A percentile compares a stretch with the other conserved stretches of the same genome.
These are phyloP conservation scores for Chelmon rostratus DNA, from an alignment of 2,797 vertebrate species.

Conservation along the genomic window DNA sequence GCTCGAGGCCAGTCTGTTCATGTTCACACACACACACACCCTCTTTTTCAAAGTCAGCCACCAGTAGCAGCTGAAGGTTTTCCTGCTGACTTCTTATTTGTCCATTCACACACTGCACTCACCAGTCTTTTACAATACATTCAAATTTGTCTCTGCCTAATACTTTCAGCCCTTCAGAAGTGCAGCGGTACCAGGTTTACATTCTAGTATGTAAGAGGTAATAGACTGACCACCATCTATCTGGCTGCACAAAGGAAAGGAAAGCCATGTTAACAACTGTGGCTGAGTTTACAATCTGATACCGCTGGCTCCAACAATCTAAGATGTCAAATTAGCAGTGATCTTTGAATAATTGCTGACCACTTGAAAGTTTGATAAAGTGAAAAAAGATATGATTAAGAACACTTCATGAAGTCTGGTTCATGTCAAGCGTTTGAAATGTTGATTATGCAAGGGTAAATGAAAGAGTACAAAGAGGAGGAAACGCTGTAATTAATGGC, in stretches of 20 bases:
- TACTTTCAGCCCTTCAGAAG: background rate
- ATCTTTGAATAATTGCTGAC: slow-evolving; percentile 26
- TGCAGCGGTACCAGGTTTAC: slow-evolving; percentile 17
- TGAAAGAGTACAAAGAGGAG: slow-evolving; percentile 7
- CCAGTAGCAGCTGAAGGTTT: slow-evolving; percentile 27
- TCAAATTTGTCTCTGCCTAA: slow-evolving; percentile 19
- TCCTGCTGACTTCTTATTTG: slow-evolving; percentile 27
- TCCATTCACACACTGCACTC: slow-evolving; percentile 1
- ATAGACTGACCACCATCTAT: slow-evolving; percentile 25
- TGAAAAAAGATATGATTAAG: slow-evolving; percentile 6
- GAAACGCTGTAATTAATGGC: slow-evolving; percentile 4
- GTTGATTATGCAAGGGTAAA: slow-evolving; percentile 24
- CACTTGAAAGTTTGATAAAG: slow-evolving; percentile 16
- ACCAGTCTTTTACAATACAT: slow-evolving; percentile 9
- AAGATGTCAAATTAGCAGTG: slow-evolving; percentile 21
- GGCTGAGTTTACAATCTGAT: slow-evolving; percentile 49
- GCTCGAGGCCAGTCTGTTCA: background rate
- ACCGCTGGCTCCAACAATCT: slow-evolving; percentile 38
- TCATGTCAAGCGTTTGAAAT: slow-evolving; percentile 15
- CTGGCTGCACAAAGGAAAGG: slow-evolving; percentile 29
- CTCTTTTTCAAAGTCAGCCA: no score
- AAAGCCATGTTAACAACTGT: slow-evolving; percentile 3
- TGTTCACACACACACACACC: slow-evolving; percentile 10
- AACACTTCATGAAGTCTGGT: slow-evolving; percentile 20
- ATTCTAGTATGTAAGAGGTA: background rate